Evolutionary conservation across 1,140 invertebrate species (phyloP).

Genomic region (Aphaenogaster ashmeadi): DNA sequence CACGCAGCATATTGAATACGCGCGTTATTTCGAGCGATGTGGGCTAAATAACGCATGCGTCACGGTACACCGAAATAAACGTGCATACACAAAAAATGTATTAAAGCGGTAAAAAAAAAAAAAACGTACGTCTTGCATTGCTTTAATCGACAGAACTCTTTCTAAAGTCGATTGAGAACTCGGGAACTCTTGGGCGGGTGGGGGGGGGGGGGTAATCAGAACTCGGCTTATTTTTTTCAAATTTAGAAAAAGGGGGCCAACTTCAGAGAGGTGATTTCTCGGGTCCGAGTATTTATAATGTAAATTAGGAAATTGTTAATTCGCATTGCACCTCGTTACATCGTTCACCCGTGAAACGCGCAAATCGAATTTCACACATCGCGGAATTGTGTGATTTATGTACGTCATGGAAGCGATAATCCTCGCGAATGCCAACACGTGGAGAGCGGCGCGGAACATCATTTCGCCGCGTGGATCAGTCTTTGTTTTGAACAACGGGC

Average conservation of each 20-base stretch:
- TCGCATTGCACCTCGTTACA: background rate
- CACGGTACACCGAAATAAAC: background rate
- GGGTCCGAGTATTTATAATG: background rate
- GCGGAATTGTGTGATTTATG: background rate
- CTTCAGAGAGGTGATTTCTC: too few species aligned
- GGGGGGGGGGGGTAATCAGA: too few species aligned
- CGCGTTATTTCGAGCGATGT: slow-evolving; percentile 56
- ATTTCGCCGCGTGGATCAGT: background rate
- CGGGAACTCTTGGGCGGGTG: too few species aligned
- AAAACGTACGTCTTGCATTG: too few species aligned
- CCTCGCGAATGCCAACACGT: slow-evolving; percentile 5
- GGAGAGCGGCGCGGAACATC: background rate
- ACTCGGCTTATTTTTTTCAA: too few species aligned
- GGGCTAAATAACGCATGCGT: slow-evolving; percentile 30
- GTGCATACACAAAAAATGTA: background rate
- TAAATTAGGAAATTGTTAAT: background rate
- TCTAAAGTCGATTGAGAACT: too few species aligned
- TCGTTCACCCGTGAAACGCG: background rate
- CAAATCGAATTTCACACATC: background rate
- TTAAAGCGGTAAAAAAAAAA: background rate
- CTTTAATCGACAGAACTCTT: too few species aligned
- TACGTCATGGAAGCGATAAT: slow-evolving; percentile 2
- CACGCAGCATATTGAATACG: slow-evolving; percentile 32
- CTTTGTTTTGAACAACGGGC: slow-evolving; percentile 39
- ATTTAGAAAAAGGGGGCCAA: too few species aligned